Conservation (phyloP, 1,140 invertebrate genomes). For the Littorina saxatilis region DNA sequence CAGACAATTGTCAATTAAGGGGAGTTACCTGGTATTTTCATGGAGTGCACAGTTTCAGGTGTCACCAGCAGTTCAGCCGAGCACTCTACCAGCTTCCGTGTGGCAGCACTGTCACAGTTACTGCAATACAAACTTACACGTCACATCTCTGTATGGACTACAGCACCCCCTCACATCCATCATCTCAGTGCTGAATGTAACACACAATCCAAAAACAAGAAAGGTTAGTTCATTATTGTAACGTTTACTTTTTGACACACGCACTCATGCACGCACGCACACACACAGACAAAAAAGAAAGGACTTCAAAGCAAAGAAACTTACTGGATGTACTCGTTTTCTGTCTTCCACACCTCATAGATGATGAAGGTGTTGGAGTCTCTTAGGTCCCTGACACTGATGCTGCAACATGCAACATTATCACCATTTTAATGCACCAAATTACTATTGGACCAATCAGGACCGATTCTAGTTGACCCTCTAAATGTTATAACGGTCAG, state of each 20-base stretch:
- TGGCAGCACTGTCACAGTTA: constrained; percentile 41
- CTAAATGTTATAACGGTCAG: too few species aligned
- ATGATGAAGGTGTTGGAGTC: constrained; percentile 54
- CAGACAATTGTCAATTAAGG: too few species aligned
- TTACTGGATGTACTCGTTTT: constrained; percentile 54
- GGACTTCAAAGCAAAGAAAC: background rate
- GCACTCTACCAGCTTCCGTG: constrained; percentile 32
- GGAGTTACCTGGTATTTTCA: constrained; percentile 31
- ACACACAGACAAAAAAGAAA: background rate
- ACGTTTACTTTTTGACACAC: too few species aligned
- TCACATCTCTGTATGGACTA: constrained; percentile 4
- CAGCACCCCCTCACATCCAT: too few species aligned
- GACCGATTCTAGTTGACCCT: too few species aligned
- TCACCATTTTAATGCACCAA: too few species aligned
- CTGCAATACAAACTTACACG: constrained; percentile 18
- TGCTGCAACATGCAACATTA: constrained; percentile 49
- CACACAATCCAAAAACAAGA: too few species aligned
- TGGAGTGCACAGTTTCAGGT: constrained; percentile 42
- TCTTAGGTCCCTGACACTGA: constrained; percentile 56
- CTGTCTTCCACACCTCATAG: constrained; percentile 64
- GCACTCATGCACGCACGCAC: too few species aligned
- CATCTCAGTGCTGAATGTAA: too few species aligned
- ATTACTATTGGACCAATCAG: too few species aligned
- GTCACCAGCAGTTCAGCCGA: constrained; percentile 39
- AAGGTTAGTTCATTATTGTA: too few species aligned